Base-by-base conservation (phyloP, 1,140 invertebrate species). In the Pogonus chalceus region DNA sequence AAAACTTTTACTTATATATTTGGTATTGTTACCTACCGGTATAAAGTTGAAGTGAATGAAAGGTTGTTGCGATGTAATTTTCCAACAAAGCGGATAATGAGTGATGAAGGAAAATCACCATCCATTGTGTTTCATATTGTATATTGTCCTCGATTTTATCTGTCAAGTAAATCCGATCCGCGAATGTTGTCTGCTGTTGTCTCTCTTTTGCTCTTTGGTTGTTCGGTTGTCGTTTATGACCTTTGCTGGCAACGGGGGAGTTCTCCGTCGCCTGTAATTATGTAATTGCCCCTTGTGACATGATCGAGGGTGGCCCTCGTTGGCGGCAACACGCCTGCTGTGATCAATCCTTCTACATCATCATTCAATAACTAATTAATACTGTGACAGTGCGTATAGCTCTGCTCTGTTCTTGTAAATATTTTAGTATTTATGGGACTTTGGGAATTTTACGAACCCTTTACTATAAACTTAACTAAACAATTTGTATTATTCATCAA, bases 71-170 rank as follows among this genome's bases (percentile, higher is more conserved):
- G 9, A 43, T 16, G 4, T 43, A 3, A 43, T 10, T 16, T 43
- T 43, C 18, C 37, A 43, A 43, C 37, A 43, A 43, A 43, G 37
- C 37, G 18, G 37, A 16, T 18, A 43, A 43, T 43, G 37, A 43
- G 37, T 43, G 37, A 43, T 43, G 37, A 43, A 43, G 37, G 37
- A 43, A 43, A 43, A 43, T 43, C 37, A 43, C 37, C 37, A 43
- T 9, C 37, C 18, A 43, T 43, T 43, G 37, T 43, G 18, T 18
- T n/a, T n/a, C 37, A 14, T 31, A 14, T 31, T 4, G 7, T 31
- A 31, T 31, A 31, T 31, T 31, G 26, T 31, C 26, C 14, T 4
- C 14, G 14, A 14, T 31, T 7, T 4, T 14, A 14, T 31, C 14
- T 14, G 7, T 7, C 26, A 4, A 14, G 14, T 31, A 31, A 14